Evolutionary conservation across 1,140 invertebrate species (phyloP), one percentile per base, ranked within the genome.

Genomic region (Bombyx mandarina): DNA sequence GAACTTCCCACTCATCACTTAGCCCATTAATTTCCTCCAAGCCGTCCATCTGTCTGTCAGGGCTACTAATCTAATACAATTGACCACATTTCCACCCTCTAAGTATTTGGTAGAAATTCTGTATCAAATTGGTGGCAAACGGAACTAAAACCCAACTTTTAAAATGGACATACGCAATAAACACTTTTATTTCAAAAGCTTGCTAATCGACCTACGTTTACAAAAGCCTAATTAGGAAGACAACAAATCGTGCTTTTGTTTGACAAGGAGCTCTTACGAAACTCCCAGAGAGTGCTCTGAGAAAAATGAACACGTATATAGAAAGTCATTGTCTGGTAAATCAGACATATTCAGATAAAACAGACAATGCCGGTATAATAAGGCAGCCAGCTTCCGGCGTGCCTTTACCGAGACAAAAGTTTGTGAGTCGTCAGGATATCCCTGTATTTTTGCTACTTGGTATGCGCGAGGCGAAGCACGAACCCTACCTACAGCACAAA

Each of bases 1-100:
- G 63, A 63, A 64, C 77, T 70, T 77, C 81, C 82, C 78, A 83
- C 79, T 82, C 75, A 77, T 82, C 81, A 84, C 81, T 84, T 80
- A 79, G 75, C 75, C 65, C 81, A 86, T 86, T 84, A 80, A 84
- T 86, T 81, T 82, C 73, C 63, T 65, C 64, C 63, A 65, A 70
- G 78, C 68, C 73, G 66, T 79, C 73, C 73, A 75, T 76, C 76
- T 75, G 77, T 82, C 81, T 79, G 78, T 86, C 83, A 83, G 73
- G 69, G 75, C 64, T 75, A 78, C 69, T 86, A 86, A 86, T 86
- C 81, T 84, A 84, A 86, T 84, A 82, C 77, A 81, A 84, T 81
- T 83, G 79, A 79, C 77, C 69, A 72, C 74, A 76, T 86, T 86
- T 82, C 83, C 82, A 75, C 78, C 69, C 78, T 73, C 71, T 67